Conservation (phyloP, 1,140 invertebrate genomes). For the Ceratosolen solmsi region DNA sequence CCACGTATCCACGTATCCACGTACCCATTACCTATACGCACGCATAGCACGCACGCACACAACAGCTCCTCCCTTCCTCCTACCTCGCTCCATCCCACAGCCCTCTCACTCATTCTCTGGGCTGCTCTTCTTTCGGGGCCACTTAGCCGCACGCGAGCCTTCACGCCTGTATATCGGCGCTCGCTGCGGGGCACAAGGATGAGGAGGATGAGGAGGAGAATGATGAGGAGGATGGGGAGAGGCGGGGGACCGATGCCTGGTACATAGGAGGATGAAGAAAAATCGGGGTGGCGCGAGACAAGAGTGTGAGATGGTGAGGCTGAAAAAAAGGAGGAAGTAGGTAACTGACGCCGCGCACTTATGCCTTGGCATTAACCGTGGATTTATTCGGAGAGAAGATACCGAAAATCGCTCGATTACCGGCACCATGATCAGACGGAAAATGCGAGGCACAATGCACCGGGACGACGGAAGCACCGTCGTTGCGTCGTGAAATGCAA, state of each 20-base stretch:
- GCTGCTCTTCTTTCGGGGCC: constrained; percentile 59
- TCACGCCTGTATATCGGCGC: constrained; percentile 53
- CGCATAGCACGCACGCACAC: too few relatives aligned
- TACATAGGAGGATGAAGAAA: constrained; percentile 23
- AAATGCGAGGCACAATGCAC: neutral
- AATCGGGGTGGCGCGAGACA: constrained; percentile 1
- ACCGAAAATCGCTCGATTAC: constrained; percentile 72
- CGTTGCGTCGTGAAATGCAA: neutral
- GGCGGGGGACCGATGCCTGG: constrained; percentile 6
- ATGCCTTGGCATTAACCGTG: constrained; percentile 66
- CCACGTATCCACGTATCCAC: too few relatives aligned
- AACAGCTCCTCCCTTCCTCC: too few relatives aligned
- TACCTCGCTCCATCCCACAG: too few relatives aligned
- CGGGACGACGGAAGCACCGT: neutral
- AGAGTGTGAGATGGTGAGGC: constrained; percentile 43
- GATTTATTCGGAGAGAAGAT: constrained; percentile 69
- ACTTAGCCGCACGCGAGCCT: constrained; percentile 73
- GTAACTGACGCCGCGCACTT: neutral
- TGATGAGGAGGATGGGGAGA: constrained; percentile 12
- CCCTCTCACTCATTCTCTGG: too few relatives aligned
- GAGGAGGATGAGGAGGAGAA: constrained; percentile 4
- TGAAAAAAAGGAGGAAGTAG: too few relatives aligned
- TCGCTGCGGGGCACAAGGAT: constrained; percentile 49
- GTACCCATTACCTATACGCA: too few relatives aligned
- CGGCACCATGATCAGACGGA: constrained; percentile 46